A percentile compares a stretch with the other conserved stretches of the same genome.
These are phyloP conservation scores for Antrozous pallidus DNA, from an alignment of 2,797 vertebrate genomes.

Conservation along the genomic window DNA sequence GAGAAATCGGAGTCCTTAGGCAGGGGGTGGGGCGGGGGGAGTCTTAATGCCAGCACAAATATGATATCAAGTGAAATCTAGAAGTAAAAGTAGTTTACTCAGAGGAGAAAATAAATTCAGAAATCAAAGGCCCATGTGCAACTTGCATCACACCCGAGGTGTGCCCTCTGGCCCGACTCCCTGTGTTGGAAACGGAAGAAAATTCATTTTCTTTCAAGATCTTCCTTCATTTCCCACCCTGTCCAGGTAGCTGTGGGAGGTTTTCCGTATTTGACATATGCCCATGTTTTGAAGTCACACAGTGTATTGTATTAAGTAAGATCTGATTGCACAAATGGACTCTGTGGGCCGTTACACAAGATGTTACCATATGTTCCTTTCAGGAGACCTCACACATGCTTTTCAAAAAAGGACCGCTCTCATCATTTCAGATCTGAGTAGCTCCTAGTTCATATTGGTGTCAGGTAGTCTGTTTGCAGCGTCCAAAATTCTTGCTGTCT, in stretches of 20 bases:
- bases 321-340: conserved; percentile 57
- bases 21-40: neutral
- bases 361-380: conserved; percentile 46
- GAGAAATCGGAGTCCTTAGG: neutral
- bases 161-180: neutral
- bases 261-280: neutral
- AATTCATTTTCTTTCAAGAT: neutral
- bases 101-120: neutral
- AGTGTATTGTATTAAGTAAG: conserved; percentile 51
- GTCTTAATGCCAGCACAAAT: neutral
- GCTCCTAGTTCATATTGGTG: neutral
- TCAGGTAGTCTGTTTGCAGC: neutral
- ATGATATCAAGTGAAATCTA: neutral
- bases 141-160: neutral
- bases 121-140: neutral
- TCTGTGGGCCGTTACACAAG: conserved; percentile 48
- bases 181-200: neutral
- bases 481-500: neutral
- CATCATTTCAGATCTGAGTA: neutral
- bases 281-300: conserved; percentile 6
- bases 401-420: neutral
- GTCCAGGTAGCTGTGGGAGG: neutral
- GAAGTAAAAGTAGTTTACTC: neutral
- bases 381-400: conserved; percentile 46
- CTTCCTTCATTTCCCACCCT: too few relatives aligned